Percentiles rank a stretch among this genome's conserved stretches.
Conservation (phyloP, 2,888 invertebrate species). For the Amiota minor region DNA sequence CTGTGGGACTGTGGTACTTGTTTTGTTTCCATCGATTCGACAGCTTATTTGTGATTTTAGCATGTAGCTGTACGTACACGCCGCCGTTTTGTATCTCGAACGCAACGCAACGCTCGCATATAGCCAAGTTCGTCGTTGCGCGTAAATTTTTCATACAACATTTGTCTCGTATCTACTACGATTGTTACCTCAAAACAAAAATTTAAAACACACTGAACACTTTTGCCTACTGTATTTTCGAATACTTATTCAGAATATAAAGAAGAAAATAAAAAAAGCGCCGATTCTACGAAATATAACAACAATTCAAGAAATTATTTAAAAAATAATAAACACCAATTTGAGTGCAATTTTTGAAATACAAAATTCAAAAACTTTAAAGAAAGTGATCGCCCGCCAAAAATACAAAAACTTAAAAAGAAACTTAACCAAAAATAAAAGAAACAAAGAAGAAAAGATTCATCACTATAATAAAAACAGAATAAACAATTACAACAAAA, state of each 20-base stretch:
- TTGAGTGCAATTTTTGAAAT: constrained; percentile 6
- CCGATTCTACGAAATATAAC: constrained; percentile 19
- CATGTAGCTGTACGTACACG: constrained; percentile 68
- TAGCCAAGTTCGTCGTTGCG: constrained; percentile 56
- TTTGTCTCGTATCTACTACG: not conserved
- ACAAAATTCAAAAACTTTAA: not conserved
- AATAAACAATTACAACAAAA: not conserved
- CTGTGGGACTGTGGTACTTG: constrained; percentile 58
- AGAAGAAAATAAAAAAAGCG: not conserved
- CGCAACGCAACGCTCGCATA: constrained; percentile 49
- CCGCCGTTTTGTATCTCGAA: constrained; percentile 51
- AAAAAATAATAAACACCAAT: not conserved
- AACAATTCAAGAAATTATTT: constrained; percentile 11
- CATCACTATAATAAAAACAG: not conserved
- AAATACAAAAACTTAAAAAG: not conserved
- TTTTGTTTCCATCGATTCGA: constrained; percentile 61
- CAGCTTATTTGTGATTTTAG: constrained; percentile 71
- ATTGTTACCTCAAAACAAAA: constrained; percentile 39
- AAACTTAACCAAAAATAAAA: not conserved
- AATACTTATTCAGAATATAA: not conserved
- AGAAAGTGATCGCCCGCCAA: constrained; percentile 19
- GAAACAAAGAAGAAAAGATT: constrained; percentile 2
- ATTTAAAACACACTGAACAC: constrained; percentile 35
- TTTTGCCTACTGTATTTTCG: constrained; percentile 17
- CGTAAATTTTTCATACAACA: constrained; percentile 46